These are phyloP conservation scores for Prunella strophiata DNA, from an alignment of 2,797 vertebrate species.

Conservation along the genomic window DNA sequence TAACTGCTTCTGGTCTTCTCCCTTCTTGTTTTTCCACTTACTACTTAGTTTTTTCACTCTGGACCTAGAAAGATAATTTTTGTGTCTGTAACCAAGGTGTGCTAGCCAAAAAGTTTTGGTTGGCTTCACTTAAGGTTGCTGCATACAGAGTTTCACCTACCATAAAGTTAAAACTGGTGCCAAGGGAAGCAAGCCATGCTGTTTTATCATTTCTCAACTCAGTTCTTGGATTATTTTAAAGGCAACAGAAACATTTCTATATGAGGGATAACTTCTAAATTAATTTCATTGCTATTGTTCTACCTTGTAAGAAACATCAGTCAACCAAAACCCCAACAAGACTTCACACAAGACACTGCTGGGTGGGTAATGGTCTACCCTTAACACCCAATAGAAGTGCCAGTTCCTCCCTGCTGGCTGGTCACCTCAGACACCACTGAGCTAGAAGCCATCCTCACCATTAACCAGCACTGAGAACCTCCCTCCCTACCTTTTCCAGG, in stretches of 20 bases:
- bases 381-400: neutral
- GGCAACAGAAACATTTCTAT: neutral
- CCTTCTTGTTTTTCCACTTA: neutral
- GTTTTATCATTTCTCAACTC: neutral
- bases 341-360: neutral
- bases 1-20: neutral
- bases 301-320: neutral
- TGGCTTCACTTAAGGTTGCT: neutral
- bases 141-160: neutral
- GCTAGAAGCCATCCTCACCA: neutral
- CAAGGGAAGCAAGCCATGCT: neutral
- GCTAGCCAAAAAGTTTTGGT: neutral
- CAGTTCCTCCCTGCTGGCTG: neutral
- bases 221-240: neutral
- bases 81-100: neutral
- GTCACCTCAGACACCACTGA: neutral
- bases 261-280: neutral
- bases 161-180: neutral
- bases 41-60: neutral
- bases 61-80: neutral
- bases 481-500: slow-evolving; percentile 61
- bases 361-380: neutral
- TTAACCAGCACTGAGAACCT: neutral
- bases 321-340: neutral
- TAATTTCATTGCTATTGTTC: neutral